Base-by-base conservation (phyloP, 2,888 invertebrate genomes). In the Elgonia sp. region DNA sequence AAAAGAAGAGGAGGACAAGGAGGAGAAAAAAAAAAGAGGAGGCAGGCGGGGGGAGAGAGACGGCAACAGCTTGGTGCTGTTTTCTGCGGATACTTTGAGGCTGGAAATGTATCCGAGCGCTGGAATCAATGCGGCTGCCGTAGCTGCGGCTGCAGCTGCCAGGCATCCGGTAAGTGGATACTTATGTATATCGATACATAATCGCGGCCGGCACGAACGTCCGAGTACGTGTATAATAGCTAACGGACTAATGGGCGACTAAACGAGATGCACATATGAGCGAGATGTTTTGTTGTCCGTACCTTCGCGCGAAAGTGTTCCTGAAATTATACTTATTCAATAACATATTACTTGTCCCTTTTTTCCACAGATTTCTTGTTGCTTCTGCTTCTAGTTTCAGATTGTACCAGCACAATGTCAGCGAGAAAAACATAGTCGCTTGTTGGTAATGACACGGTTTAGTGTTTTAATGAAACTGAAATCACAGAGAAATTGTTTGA, bases 91-190 rank as follows among this genome's bases (percentile, higher is more conserved):
- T 84, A 84, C 84, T 82, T 80, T 60, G 82, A 73, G 83, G 72
- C 82, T 87, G 94, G 95, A 96, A 95, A 97, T 97, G 97, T 97
- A 97, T 96, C 97, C 97, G 91, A 97, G 97, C 96, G 97, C 97
- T 95, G 97, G 97, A 96, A 97, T 97, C 96, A 97, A 97, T 96
- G 97, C 97, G 95, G 97, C 97, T 95, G 97, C 97, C 95, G 97
- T 97, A 94, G 97, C 97, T 94, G 97, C 97, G 94, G 97, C 96
- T 94, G 97, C 97, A 95, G 97, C 97, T 95, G 97, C 97, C 91
- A 96, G 97, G 95, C 97, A 97, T 96, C 97, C 97, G 97, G 97
- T 97, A 96, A 97, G 97, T 95, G 87, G 79, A 81, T 84, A 86
- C 88, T 86, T 75, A 79, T 81, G 80, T 87, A 75, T 76, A 69